Conservation (phyloP, 2,797 vertebrate species). For the Brotula barbata region DNA sequence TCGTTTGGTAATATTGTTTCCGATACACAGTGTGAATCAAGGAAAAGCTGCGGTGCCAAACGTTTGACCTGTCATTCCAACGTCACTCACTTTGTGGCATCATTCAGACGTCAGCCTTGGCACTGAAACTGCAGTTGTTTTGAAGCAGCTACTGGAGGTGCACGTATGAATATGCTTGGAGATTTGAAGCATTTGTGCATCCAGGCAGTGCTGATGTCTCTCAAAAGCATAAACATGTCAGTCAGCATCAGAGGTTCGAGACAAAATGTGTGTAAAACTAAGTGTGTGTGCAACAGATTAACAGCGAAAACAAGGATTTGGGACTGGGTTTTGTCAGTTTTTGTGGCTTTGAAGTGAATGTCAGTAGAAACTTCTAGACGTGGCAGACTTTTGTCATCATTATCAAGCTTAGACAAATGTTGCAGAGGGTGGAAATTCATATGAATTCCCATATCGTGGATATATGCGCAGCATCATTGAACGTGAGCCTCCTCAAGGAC, state of each 20-base stretch:
- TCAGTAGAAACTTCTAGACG: background rate
- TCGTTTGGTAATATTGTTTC: no score
- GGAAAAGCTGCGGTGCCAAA: no score
- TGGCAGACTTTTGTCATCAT: background rate
- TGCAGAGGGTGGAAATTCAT: background rate
- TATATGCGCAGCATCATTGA: no score
- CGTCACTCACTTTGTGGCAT: no score
- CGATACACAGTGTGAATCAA: no score
- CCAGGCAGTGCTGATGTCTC: conserved; percentile 6
- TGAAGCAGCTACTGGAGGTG: no score
- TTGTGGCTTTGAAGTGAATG: conserved; percentile 3
- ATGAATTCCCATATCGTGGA: background rate
- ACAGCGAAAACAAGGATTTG: conserved; percentile 24
- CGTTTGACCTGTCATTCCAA: no score
- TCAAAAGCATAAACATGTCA: conserved; percentile 46
- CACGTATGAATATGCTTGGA: background rate
- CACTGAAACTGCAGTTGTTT: no score
- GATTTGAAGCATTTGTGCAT: conserved; percentile 8
- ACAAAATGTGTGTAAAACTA: conserved; percentile 31
- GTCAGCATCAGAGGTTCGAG: conserved; percentile 35
- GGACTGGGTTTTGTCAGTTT: conserved; percentile 42
- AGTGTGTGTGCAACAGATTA: conserved; percentile 28
- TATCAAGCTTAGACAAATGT: conserved; percentile 1
- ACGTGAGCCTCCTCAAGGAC: no score
- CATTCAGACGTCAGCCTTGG: no score